Base-by-base conservation (phyloP, 2,888 invertebrate species). In the Monopis laevigella region DNA sequence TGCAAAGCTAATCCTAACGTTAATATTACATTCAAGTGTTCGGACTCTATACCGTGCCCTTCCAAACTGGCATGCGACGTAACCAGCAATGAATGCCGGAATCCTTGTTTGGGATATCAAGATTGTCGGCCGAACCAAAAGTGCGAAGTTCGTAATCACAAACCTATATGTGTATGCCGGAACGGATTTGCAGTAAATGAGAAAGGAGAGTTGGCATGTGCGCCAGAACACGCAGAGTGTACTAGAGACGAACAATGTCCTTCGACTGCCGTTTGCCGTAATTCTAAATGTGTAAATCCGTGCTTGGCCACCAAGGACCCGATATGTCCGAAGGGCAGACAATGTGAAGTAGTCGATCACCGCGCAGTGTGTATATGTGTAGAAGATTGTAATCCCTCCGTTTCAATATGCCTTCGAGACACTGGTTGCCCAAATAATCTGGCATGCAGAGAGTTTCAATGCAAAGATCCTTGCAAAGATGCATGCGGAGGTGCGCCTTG, bases 401-500 rank as follows among this genome's bases (percentile, higher is more conserved):
- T 90, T 60, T 92, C 92, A 50, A 93, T 96, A 72, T 94, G 94
- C 70, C 84, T 94, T 61, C 86, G 93, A 75, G 93, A 95, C 75
- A 89, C 87, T 58, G 95, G 94, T 52, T 95, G 95, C 71, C 92
- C 93, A 44, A 82, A 87, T 51, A 87, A 91, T 59, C 84, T 90
- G 73, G 92, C 93, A 52, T 95, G 95, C 78, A 86, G 88, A 68
- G 91, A 91, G 70, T 93, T 90, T 74, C 88, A 91, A 81, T 95
- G 95, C 73, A 87, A 92, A 81, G 92, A 95, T 81, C 95, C 95
- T 53, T 95, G 95, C 82, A 85, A 85, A 68, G 88, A 88, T 64
- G 89, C 90, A 62, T 90, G 89, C 73, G 94, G 94, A 80, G 90
- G 91, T 59, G 89, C 92, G 54, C 94, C 95, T 59, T 96, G 96